Base-by-base conservation (phyloP, 2,113 vertebrate genomes). In the Lepus europaeus region DNA sequence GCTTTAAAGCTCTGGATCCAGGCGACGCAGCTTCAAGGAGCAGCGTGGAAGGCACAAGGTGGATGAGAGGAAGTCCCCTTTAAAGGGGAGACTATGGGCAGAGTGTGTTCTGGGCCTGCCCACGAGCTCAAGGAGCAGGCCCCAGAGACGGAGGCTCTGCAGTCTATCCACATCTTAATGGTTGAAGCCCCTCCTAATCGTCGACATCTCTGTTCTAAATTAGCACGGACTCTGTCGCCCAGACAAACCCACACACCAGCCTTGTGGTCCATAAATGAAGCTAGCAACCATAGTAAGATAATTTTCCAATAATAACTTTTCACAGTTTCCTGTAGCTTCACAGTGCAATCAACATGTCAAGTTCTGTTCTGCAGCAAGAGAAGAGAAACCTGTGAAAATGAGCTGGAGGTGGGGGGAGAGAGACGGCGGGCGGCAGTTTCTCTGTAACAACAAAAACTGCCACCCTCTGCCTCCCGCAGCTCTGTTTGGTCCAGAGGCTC, bases 291-390 rank as follows among this genome's bases (percentile, higher is more conserved):
- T 53, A 70, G 79, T 59, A 87, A 86, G 74, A 90, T 96, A 64
- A 96, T 96, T 98, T 97, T 51, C 87, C 95, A 90, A 19, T 97
- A 96, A 95, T 97, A 96, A 97, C 33, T 90, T 97, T 97, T 97
- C 96, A 85, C 74, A 63, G 88, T 95, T 97, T 96, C 63, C 68
- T 72, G 27, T 36, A 89, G 39, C 86, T 91, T 93, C 22, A 13
- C 83, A 86, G 49, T 80, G 69, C 53, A 29, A 39, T 31, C 85
- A 96, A 5, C 77, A 97, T 95, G 97, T 96, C 93, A 96, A 91
- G 83, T 87, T 80, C 93, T 92, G 49, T 78, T 97, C 92, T 94
- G 85, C 85, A 33, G 70, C 6, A 64, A 95, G 69, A 84, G 66
- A 33, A 78, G 61, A 92, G 83, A 87, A 95, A 94, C 25, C 76